Evolutionary conservation across 2,113 vertebrate genomes (phyloP).

Genomic region (Brachypteracias leptosomus): DNA sequence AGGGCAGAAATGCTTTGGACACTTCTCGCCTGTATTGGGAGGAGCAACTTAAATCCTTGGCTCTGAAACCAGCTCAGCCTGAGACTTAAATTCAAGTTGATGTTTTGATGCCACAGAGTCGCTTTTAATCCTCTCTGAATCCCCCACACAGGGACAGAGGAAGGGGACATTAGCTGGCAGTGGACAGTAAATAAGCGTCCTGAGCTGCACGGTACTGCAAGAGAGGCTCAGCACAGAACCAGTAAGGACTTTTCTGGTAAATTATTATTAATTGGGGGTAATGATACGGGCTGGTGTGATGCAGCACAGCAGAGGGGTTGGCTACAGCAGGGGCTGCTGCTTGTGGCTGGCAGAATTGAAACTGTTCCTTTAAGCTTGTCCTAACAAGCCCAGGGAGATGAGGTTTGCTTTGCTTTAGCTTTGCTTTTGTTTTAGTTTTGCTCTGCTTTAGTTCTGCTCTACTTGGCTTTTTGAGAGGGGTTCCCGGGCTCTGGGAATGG

Average conservation of each 20-base stretch:
- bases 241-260: slow-evolving; percentile 29
- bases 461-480: not conserved
- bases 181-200: not conserved
- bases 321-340: not conserved
- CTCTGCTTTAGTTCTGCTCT: not conserved
- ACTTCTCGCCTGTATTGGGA: not conserved
- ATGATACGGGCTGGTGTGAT: fast-evolving
- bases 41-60: slow-evolving; percentile 27
- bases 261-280: not conserved
- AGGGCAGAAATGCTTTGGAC: slow-evolving; percentile 39
- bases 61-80: slow-evolving; percentile 39
- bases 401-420: not conserved
- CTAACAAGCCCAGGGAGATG: not conserved
- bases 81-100: slow-evolving; percentile 54
- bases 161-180: not conserved
- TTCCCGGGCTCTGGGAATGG: not conserved
- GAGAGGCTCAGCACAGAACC: not conserved
- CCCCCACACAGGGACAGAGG: not conserved
- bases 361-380: not conserved
- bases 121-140: slow-evolving; percentile 50
- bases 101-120: slow-evolving; percentile 36
- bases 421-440: not conserved
- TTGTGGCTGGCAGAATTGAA: not conserved
- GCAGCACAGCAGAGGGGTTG: not conserved
- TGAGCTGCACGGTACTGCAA: not conserved